These are phyloP conservation scores for Austrofundulus limnaeus DNA, from an alignment of 2,113 vertebrate species.

Conservation along the genomic window DNA sequence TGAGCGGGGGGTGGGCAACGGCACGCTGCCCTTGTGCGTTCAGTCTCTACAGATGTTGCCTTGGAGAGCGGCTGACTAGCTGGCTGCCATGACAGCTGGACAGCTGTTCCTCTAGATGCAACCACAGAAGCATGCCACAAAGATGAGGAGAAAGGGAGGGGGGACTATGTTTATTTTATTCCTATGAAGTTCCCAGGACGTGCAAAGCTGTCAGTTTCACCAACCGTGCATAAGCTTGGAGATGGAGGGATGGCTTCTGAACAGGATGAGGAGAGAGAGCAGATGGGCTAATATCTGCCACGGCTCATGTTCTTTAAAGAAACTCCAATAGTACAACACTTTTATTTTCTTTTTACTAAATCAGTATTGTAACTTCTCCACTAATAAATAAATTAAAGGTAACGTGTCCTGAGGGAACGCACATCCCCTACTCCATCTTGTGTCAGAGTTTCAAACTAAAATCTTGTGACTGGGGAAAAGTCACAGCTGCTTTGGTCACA, in stretches of 20 bases:
- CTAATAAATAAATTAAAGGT: neutral
- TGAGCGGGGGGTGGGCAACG: slow-evolving; percentile 46
- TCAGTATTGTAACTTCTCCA: slow-evolving; percentile 33
- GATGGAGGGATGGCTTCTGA: slow-evolving; percentile 56
- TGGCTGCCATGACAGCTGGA: slow-evolving; percentile 81
- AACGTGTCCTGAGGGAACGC: too few relatives aligned
- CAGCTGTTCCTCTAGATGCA: slow-evolving; percentile 80
- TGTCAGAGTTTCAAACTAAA: too few relatives aligned
- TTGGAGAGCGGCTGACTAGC: slow-evolving; percentile 74
- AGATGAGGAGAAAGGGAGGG: slow-evolving; percentile 26
- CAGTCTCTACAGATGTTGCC: slow-evolving; percentile 79
- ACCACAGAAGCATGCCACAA: slow-evolving; percentile 71
- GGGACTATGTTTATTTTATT: slow-evolving; percentile 66
- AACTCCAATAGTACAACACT: slow-evolving; percentile 20
- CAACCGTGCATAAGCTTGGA: slow-evolving; percentile 64
- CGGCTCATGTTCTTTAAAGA: slow-evolving; percentile 52
- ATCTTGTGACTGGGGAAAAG: too few relatives aligned
- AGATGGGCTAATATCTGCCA: slow-evolving; percentile 67
- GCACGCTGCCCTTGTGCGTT: slow-evolving; percentile 62
- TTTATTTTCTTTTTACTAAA: slow-evolving; percentile 17
- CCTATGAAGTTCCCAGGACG: slow-evolving; percentile 75
- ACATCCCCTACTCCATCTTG: too few relatives aligned
- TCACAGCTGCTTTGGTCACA: too few relatives aligned
- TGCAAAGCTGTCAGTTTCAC: slow-evolving; percentile 74
- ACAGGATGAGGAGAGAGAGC: slow-evolving; percentile 46